A percentile compares a stretch with the other conserved stretches of the same genome.
Evolutionary conservation across 2,797 vertebrate species (phyloP).

Genomic region (Cygnus olor): DNA sequence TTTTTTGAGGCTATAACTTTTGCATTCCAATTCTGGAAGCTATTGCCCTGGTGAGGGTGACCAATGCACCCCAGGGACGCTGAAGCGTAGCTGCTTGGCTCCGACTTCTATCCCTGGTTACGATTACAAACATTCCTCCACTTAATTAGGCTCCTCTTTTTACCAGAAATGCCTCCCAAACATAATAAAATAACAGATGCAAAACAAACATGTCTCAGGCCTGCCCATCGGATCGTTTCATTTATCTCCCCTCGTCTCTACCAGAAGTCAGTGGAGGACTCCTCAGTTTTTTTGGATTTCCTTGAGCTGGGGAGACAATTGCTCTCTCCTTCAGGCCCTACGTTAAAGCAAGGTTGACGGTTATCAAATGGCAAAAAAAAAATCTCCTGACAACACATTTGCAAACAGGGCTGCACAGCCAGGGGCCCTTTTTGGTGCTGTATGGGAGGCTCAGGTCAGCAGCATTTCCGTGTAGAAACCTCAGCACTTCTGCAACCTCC

Average conservation of each 20-base stretch:
- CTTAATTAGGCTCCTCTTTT: constrained; percentile 14
- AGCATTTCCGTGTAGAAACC: neutral
- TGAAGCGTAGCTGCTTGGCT: neutral
- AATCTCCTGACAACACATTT: neutral
- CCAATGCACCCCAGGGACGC: neutral
- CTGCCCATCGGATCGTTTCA: neutral
- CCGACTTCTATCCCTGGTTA: neutral
- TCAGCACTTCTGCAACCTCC: neutral
- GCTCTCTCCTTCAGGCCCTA: neutral
- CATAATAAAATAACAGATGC: neutral
- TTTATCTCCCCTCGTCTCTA: neutral
- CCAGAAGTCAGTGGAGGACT: neutral
- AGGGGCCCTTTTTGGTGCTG: neutral
- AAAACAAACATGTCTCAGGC: neutral
- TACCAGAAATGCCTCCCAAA: constrained; percentile 17
- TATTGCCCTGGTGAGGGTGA: neutral
- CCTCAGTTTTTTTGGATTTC: neutral
- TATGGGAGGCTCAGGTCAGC: neutral
- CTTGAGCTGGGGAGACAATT: neutral
- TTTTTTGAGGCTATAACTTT: neutral
- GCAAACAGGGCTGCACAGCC: neutral
- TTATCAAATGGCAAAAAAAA: neutral
- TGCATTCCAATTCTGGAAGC: neutral
- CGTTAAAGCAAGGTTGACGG: neutral
- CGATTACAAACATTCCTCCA: neutral